Conservation (phyloP, 2,113 vertebrate genomes). For the Vimba vimba region DNA sequence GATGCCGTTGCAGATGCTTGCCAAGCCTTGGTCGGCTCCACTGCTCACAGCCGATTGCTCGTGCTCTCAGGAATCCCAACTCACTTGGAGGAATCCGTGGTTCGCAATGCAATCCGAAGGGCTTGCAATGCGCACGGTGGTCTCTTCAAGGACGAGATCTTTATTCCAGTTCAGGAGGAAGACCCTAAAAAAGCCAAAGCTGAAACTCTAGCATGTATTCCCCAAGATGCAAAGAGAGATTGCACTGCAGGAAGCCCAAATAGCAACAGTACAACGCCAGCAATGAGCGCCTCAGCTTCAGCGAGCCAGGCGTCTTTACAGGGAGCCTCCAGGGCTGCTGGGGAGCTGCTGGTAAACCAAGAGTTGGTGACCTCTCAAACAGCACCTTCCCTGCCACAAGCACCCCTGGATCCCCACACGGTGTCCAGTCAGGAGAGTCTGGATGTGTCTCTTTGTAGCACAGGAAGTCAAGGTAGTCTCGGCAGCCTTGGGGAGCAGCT, state of each 20-base stretch:
- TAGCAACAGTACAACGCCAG: constrained; percentile 89
- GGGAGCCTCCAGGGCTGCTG: constrained; percentile 85
- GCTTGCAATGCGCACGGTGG: constrained; percentile 95
- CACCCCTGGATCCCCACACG: constrained; percentile 82
- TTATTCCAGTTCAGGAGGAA: constrained; percentile 92
- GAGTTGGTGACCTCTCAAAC: constrained; percentile 78
- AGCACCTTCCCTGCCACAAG: constrained; percentile 71
- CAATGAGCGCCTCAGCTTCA: constrained; percentile 88
- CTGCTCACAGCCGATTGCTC: constrained; percentile 90
- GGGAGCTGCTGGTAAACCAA: constrained; percentile 87
- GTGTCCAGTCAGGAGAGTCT: constrained; percentile 96
- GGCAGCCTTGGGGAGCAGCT: constrained; percentile 90
- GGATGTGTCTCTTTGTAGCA: constrained; percentile 93
- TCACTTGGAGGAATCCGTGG: constrained; percentile 89
- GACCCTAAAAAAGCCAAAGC: constrained; percentile 86
- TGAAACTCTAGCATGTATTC: constrained; percentile 60
- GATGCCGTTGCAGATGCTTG: constrained; percentile 93
- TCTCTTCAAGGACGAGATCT: constrained; percentile 95
- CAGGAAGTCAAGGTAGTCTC: constrained; percentile 90
- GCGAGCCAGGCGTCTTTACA: constrained; percentile 93
- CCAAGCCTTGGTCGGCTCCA: constrained; percentile 92
- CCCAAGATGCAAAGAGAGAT: constrained; percentile 73
- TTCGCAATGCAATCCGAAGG: constrained; percentile 89
- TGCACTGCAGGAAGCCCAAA: constrained; percentile 84
- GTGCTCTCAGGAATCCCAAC: constrained; percentile 96